These are phyloP conservation scores for Dasypolia templi DNA, from an alignment of 2,888 invertebrate genomes.

Conservation along the genomic window DNA sequence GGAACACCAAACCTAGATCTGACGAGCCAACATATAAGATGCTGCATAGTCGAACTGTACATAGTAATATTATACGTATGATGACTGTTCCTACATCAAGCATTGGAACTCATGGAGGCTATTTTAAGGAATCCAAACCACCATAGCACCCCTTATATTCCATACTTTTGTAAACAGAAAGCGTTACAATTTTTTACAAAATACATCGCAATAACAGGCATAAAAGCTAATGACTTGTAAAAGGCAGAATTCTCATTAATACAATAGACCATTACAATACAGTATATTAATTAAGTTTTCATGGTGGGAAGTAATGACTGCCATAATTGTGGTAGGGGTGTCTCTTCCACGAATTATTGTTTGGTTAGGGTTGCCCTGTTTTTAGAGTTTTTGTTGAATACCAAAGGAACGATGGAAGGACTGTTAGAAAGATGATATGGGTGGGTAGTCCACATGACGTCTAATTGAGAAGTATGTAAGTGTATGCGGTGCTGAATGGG, in stretches of 20 bases:
- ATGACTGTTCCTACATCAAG: too few relatives aligned
- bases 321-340: slow-evolving; percentile 41
- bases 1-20: too few relatives aligned
- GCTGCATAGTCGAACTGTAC: too few relatives aligned
- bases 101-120: background rate
- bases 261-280: slow-evolving; percentile 58
- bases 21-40: too few relatives aligned
- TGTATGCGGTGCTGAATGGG: too few relatives aligned
- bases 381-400: too few relatives aligned
- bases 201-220: background rate
- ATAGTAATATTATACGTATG: too few relatives aligned
- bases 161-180: background rate
- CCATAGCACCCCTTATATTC: background rate
- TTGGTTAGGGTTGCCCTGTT: slow-evolving; percentile 2
- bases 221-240: slow-evolving; percentile 56
- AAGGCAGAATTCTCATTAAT: slow-evolving; percentile 48
- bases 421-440: too few relatives aligned
- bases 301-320: slow-evolving; percentile 28
- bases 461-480: too few relatives aligned
- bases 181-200: slow-evolving; percentile 23
- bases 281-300: slow-evolving; percentile 54
- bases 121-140: background rate
- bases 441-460: too few relatives aligned
- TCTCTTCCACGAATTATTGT: slow-evolving; percentile 8
- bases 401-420: too few relatives aligned